Conservation (phyloP, 2,888 invertebrate genomes). For the Caenorhabditis becei region DNA sequence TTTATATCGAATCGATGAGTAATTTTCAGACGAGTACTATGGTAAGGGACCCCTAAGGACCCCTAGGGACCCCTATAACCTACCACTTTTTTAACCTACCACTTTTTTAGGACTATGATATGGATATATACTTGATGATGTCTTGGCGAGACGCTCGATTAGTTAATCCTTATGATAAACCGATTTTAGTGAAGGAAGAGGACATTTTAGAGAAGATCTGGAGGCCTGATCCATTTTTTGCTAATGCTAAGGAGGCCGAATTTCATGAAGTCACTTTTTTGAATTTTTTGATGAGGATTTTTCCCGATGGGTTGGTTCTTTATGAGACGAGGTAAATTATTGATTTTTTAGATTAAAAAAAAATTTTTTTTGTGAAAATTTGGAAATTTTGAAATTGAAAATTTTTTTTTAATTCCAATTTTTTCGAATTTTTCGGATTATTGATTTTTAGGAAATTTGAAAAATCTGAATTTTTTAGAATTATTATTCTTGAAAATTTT, state of each 20-base stretch:
- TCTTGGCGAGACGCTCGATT: constrained; percentile 80
- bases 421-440: neutral
- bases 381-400: neutral
- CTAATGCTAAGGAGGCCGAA: constrained; percentile 81
- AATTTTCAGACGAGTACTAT: constrained; percentile 81
- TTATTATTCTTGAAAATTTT: neutral
- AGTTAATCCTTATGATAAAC: constrained; percentile 78
- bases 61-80: too few species aligned
- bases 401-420: constrained; percentile 42
- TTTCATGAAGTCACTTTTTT: constrained; percentile 82
- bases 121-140: constrained; percentile 81
- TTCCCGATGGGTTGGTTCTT: constrained; percentile 79
- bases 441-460: neutral
- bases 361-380: neutral
- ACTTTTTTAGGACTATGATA: constrained; percentile 79
- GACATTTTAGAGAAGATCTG: constrained; percentile 80
- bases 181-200: constrained; percentile 80
- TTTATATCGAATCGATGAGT: constrained; percentile 81
- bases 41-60: constrained; percentile 67
- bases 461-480: neutral
- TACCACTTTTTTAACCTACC: too few species aligned
- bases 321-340: constrained; percentile 79
- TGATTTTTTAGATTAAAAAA: neutral
- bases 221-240: constrained; percentile 80
- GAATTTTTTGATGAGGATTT: constrained; percentile 81